phyloP scores from a whole-genome alignment of 1,140 invertebrate species.

The Leptinotarsa defecta region DNA sequence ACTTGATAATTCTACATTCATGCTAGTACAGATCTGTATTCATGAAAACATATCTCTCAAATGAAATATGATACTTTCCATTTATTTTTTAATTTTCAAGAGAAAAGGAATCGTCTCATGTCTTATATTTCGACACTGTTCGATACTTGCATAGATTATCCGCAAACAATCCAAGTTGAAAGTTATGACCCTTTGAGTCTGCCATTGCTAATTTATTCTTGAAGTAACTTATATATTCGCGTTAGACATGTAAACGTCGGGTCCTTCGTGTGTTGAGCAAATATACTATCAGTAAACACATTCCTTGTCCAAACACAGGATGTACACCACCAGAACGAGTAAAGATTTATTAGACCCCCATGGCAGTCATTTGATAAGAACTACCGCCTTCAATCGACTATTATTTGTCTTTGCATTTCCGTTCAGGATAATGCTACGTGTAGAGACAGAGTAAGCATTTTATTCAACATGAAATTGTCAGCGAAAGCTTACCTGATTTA shows the following conservation, averaged over 20 bases:
- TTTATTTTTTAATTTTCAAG: no score
- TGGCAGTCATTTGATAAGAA: constrained; percentile 16
- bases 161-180: neutral
- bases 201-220: constrained; percentile 27
- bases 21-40: no score
- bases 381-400: neutral
- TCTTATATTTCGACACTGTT: neutral
- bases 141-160: neutral
- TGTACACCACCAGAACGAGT: constrained; percentile 15
- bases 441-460: no score
- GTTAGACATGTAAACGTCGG: constrained; percentile 29
- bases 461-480: no score
- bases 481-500: no score
- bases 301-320: constrained; percentile 25
- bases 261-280: constrained; percentile 31
- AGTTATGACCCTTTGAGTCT: constrained; percentile 1
- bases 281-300: constrained; percentile 32
- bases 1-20: no score
- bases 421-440: neutral
- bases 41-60: no score
- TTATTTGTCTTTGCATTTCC: neutral
- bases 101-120: neutral
- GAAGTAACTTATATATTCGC: constrained; percentile 21
- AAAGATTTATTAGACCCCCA: constrained; percentile 28
- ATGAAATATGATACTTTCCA: no score